Conservation (phyloP, 2,113 vertebrate species). For the Plestiodon gilberti region DNA sequence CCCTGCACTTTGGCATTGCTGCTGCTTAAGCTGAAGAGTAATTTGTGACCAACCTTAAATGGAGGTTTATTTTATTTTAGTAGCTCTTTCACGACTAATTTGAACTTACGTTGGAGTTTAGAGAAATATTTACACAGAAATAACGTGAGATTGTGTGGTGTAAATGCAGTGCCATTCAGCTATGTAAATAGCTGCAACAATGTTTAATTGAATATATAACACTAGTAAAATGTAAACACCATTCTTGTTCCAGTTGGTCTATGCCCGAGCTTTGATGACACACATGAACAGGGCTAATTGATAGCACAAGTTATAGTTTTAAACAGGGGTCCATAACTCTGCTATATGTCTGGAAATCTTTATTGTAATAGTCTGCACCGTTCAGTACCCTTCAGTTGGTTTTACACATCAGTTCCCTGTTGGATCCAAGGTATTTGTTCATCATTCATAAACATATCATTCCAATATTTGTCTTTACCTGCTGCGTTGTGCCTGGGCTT, state of each 20-base stretch:
- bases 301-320: constrained; percentile 57
- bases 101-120: constrained; percentile 73
- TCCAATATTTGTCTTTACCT: not conserved
- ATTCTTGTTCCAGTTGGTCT: constrained; percentile 61
- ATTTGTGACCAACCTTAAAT: constrained; percentile 73
- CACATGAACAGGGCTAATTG: constrained; percentile 53
- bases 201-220: constrained; percentile 79
- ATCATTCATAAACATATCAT: constrained; percentile 16
- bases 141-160: constrained; percentile 65
- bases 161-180: constrained; percentile 75
- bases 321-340: constrained; percentile 35
- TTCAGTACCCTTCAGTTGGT: not conserved
- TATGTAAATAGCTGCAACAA: constrained; percentile 78
- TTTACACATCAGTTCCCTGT: constrained; percentile 19
- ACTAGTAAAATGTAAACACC: constrained; percentile 71
- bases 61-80: constrained; percentile 77
- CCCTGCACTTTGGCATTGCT: constrained; percentile 66
- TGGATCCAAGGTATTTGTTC: not conserved
- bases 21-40: constrained; percentile 52
- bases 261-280: constrained; percentile 42
- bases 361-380: constrained; percentile 19
- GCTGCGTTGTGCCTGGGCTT: not conserved
- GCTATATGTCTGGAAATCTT: constrained; percentile 24
- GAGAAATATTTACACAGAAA: constrained; percentile 81
- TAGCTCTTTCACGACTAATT: constrained; percentile 78